phyloP scores from a whole-genome alignment of 2,888 invertebrate genomes.

The Habroteleia sp. region DNA sequence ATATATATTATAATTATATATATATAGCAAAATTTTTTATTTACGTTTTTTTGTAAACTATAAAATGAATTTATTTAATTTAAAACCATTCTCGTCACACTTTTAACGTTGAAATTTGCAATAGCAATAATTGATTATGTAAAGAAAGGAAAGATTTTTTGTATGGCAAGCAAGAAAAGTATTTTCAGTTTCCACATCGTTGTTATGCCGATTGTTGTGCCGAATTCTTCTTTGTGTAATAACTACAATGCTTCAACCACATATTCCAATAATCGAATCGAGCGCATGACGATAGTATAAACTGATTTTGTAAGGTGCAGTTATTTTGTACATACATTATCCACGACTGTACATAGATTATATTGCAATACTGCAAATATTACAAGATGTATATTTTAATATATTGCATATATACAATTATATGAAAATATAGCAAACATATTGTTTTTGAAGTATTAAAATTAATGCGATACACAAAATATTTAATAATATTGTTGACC shows the following conservation, averaged over 20 bases:
- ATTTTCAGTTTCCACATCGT: slow-evolving; percentile 11
- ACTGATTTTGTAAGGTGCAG: slow-evolving; percentile 74
- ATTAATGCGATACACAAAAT: slow-evolving; percentile 78
- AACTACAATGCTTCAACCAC: slow-evolving; percentile 7
- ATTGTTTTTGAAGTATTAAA: slow-evolving; percentile 79
- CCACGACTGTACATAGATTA: slow-evolving; percentile 75
- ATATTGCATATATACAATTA: slow-evolving; percentile 80
- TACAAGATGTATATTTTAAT: slow-evolving; percentile 80
- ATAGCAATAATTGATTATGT: slow-evolving; percentile 5
- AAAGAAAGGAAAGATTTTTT: not conserved
- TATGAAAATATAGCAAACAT: slow-evolving; percentile 78
- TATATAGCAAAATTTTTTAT: too few relatives aligned
- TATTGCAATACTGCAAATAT: slow-evolving; percentile 73
- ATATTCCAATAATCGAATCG: slow-evolving; percentile 59
- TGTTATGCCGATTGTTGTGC: slow-evolving; percentile 15
- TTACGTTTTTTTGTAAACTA: too few relatives aligned
- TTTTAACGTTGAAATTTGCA: slow-evolving; percentile 11
- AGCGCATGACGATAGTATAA: slow-evolving; percentile 65
- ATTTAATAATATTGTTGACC: slow-evolving; percentile 80
- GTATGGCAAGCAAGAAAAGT: not conserved
- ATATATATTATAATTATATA: too few relatives aligned
- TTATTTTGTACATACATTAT: slow-evolving; percentile 77
- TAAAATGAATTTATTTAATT: too few relatives aligned
- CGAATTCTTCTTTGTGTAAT: slow-evolving; percentile 24
- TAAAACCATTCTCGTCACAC: too few relatives aligned